Evolutionary conservation across 2,113 vertebrate species (phyloP).

Genomic region (Plestiodon gilberti): DNA sequence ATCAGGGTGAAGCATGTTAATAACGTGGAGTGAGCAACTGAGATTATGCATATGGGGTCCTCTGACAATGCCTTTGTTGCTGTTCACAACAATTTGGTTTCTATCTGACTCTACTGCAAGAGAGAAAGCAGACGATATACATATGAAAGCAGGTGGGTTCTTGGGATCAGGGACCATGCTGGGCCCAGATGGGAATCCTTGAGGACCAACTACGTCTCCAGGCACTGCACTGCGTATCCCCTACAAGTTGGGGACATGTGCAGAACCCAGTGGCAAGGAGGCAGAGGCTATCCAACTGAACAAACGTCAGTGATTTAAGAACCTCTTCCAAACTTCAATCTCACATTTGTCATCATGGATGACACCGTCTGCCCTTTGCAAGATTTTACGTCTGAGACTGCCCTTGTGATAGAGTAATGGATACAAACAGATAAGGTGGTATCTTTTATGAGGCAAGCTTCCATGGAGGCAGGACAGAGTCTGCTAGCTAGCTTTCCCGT

Average conservation of each 20-base stretch:
- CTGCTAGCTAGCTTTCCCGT: background rate
- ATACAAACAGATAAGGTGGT: background rate
- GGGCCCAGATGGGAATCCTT: too few species aligned
- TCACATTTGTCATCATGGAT: background rate
- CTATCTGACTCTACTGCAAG: too few species aligned
- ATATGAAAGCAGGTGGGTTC: too few species aligned
- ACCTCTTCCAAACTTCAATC: background rate
- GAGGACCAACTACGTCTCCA: too few species aligned
- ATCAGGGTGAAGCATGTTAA: too few species aligned
- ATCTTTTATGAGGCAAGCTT: background rate
- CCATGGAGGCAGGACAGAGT: background rate
- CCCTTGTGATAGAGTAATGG: background rate
- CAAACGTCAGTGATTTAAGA: background rate
- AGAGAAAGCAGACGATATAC: too few species aligned
- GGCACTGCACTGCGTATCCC: background rate
- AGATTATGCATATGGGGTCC: too few species aligned
- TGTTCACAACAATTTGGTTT: too few species aligned
- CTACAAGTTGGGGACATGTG: background rate
- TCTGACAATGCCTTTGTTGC: too few species aligned
- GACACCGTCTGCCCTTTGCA: constrained; percentile 10
- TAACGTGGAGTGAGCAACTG: too few species aligned
- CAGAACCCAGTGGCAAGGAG: background rate
- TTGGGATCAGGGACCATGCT: background rate
- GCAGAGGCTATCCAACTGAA: background rate
- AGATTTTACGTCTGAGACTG: background rate